Conservation (phyloP, 2,797 vertebrate species). For the Tiaroga cobitis region DNA sequence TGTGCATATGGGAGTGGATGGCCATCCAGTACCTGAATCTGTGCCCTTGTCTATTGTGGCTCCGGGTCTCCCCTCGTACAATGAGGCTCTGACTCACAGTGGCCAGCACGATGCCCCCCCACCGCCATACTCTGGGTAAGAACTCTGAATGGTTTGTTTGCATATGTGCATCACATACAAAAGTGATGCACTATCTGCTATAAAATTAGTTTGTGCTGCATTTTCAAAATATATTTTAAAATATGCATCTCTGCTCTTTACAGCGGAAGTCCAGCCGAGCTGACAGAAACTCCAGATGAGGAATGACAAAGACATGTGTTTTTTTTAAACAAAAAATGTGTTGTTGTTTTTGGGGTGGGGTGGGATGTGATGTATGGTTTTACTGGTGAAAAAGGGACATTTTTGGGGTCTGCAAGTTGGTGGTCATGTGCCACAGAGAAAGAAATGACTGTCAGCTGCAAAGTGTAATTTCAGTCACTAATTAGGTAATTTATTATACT, state of each 20-base stretch:
- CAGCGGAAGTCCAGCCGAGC: constrained; percentile 67
- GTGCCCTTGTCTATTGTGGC: constrained; percentile 66
- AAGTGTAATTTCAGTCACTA: background rate
- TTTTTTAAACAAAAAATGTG: background rate
- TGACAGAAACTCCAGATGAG: constrained; percentile 54
- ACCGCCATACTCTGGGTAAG: constrained; percentile 80
- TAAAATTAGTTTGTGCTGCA: background rate
- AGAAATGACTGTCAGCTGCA: background rate
- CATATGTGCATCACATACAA: background rate
- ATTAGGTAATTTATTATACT: constrained; percentile 8
- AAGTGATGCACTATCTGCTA: background rate
- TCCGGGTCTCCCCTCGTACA: constrained; percentile 76
- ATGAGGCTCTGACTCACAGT: constrained; percentile 70
- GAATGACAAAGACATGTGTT: constrained; percentile 50
- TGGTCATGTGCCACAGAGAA: background rate
- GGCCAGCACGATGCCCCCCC: constrained; percentile 78
- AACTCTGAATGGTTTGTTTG: background rate
- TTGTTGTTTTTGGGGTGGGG: background rate
- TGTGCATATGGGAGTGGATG: constrained; percentile 71
- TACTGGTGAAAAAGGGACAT: background rate
- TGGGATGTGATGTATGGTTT: background rate
- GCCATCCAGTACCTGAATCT: constrained; percentile 60
- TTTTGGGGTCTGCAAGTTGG: background rate
- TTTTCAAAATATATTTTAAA: background rate
- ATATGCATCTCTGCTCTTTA: constrained; percentile 43